Conservation (phyloP, 2,888 invertebrate species). For the Nomada lathburiana region DNA sequence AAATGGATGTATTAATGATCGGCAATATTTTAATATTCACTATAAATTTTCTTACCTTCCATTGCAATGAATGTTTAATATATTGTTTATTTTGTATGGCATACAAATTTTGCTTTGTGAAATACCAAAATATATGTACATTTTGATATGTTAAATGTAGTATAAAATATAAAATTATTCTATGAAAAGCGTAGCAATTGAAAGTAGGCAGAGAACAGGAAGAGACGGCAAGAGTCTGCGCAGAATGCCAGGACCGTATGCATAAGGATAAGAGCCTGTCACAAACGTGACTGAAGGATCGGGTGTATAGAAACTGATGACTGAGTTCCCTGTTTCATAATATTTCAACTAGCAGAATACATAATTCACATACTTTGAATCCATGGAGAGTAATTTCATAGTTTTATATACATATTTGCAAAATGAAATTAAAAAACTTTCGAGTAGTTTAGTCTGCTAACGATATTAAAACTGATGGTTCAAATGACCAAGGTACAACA, state of each 20-base stretch:
- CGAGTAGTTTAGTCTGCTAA: not conserved
- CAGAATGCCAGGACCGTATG: constrained; percentile 62
- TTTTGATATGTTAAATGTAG: not conserved
- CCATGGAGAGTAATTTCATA: not conserved
- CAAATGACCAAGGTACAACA: not conserved
- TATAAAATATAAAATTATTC: constrained; percentile 32
- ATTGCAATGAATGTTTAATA: not conserved
- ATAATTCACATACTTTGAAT: not conserved
- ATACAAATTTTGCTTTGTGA: not conserved
- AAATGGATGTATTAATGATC: not conserved
- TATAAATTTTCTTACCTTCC: too few relatives aligned
- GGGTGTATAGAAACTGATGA: too few relatives aligned
- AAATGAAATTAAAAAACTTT: not conserved
- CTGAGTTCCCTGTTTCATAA: too few relatives aligned
- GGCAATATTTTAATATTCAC: not conserved
- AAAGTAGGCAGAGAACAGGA: constrained; percentile 58
- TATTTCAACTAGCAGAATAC: too few relatives aligned
- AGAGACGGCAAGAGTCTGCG: constrained; percentile 60
- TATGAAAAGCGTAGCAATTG: constrained; percentile 51
- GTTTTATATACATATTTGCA: not conserved
- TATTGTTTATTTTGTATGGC: not conserved
- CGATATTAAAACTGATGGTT: not conserved
- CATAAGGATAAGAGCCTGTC: constrained; percentile 33
- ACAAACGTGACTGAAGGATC: not conserved
- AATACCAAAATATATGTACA: not conserved